These are phyloP conservation scores for Itoplectis maculator DNA, from an alignment of 2,888 invertebrate species.

Conservation along the genomic window DNA sequence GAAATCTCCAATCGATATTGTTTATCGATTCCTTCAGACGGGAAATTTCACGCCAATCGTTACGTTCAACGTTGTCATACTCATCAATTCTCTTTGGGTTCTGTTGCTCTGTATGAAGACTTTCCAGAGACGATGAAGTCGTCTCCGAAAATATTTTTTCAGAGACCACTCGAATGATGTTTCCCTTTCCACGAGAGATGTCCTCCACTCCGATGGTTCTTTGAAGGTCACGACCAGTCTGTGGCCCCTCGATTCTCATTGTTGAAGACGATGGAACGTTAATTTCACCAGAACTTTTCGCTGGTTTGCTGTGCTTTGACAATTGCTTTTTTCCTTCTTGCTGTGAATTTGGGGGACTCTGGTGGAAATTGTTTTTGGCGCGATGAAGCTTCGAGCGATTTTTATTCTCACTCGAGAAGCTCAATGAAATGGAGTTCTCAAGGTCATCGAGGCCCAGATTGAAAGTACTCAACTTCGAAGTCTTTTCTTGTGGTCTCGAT, in stretches of 20 bases:
- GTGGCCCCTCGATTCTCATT: conserved; percentile 35
- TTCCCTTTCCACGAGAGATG: conserved; percentile 10
- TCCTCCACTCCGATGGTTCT: conserved; percentile 58
- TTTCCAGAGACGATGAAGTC: conserved; percentile 9
- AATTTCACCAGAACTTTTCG: conserved; percentile 4
- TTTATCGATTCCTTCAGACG: conserved; percentile 43
- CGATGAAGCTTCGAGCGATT: conserved; percentile 14
- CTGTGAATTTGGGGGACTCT: background rate
- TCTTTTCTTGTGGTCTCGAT: conserved; percentile 29
- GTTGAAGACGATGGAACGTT: background rate
- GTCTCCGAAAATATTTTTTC: conserved; percentile 27
- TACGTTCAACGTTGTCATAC: background rate
- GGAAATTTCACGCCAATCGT: conserved; percentile 13
- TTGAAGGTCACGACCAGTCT: conserved; percentile 49
- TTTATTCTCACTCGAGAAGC: conserved; percentile 50
- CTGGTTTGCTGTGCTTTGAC: conserved; percentile 46
- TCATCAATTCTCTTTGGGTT: background rate
- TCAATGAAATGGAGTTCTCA: conserved; percentile 49
- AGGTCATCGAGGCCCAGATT: conserved; percentile 50
- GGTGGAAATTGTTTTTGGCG: background rate
- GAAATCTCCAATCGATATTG: conserved; percentile 53
- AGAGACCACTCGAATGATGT: background rate
- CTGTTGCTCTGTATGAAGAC: background rate
- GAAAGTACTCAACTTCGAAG: conserved; percentile 48
- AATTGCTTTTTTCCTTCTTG: conserved; percentile 29